phyloP scores from a whole-genome alignment of 2,113 vertebrate genomes.

The Salvator merianae region DNA sequence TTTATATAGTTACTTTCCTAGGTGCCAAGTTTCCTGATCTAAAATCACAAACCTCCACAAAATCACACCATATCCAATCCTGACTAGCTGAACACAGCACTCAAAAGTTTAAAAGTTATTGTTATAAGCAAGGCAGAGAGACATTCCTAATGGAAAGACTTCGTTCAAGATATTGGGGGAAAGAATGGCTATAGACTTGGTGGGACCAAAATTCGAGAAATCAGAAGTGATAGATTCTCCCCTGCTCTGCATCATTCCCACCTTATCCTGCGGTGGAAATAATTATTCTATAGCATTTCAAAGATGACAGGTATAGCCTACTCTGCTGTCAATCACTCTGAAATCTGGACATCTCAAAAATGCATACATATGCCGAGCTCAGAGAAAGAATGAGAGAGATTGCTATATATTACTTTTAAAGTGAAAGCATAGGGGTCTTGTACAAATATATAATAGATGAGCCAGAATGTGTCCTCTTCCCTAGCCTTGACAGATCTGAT shows the following conservation, averaged over 20 bases:
- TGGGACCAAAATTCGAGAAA: slow-evolving; percentile 4
- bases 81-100: slow-evolving; percentile 49
- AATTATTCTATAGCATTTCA: neutral
- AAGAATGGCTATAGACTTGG: slow-evolving; percentile 14
- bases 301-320: slow-evolving; percentile 52
- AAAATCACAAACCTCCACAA: slow-evolving; percentile 22
- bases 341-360: slow-evolving; percentile 18
- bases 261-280: too few species aligned
- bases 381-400: too few species aligned
- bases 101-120: slow-evolving; percentile 30
- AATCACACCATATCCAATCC: slow-evolving; percentile 50
- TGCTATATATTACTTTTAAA: slow-evolving; percentile 47
- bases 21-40: slow-evolving; percentile 41
- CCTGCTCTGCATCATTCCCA: too few species aligned
- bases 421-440: slow-evolving; percentile 32
- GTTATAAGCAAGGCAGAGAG: too few species aligned
- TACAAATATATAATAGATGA: slow-evolving; percentile 53
- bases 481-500: slow-evolving; percentile 3
- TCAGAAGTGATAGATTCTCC: neutral
- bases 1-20: slow-evolving; percentile 15
- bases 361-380: slow-evolving; percentile 10
- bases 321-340: slow-evolving; percentile 1
- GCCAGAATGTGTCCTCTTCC: slow-evolving; percentile 32
- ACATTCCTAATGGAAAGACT: slow-evolving; percentile 35
- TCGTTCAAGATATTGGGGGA: neutral